phyloP scores from a whole-genome alignment of 2,113 vertebrate genomes.

The Rousettus leschenaultii region DNA sequence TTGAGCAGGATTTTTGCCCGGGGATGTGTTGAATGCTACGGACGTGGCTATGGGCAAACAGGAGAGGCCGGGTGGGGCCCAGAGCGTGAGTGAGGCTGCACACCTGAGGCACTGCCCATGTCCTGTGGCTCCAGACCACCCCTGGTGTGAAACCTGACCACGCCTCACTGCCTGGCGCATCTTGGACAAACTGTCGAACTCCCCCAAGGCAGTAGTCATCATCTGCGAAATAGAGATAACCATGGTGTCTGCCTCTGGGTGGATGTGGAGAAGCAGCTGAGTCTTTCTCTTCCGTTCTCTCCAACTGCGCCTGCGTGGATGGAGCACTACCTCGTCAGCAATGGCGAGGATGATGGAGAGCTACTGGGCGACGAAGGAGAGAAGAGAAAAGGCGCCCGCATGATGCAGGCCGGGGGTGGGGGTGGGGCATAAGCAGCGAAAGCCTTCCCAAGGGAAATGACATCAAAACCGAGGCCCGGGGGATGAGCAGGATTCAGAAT shows the following conservation, averaged over 20 bases:
- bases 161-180: neutral
- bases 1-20: neutral
- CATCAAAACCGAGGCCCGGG: neutral
- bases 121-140: neutral
- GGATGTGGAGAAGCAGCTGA: neutral
- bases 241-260: neutral
- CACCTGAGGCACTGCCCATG: fast-evolving
- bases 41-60: neutral
- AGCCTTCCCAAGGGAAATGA: neutral
- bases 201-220: neutral
- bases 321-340: neutral
- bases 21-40: neutral
- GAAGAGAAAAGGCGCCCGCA: neutral
- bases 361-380: neutral
- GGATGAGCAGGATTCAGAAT: neutral
- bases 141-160: neutral
- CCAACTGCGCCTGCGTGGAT: fast-evolving
- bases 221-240: neutral
- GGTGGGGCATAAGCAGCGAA: too few species aligned
- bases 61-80: neutral
- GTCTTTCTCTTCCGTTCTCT: neutral
- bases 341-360: too few species aligned
- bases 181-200: neutral
- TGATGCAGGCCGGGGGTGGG: neutral
- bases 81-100: neutral